phyloP scores from a whole-genome alignment of 35 echinoderm and acorn worm species.

The Acanthaster planci region DNA sequence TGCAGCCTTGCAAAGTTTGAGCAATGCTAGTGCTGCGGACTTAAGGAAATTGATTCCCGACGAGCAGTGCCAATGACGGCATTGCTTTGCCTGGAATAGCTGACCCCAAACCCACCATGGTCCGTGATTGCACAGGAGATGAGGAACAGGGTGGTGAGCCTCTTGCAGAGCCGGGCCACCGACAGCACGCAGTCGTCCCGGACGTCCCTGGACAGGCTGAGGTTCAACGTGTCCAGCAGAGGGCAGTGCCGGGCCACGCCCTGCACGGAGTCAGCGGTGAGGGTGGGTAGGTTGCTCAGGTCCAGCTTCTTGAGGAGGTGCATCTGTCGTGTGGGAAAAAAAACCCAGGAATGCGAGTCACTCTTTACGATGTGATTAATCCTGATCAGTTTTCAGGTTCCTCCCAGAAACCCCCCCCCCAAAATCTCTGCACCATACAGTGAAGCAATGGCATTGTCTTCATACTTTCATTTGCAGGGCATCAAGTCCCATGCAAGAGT shows the following conservation, averaged over 20 bases:
- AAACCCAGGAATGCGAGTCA: background rate
- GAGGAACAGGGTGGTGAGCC: conserved; percentile 39
- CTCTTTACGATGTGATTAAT: background rate
- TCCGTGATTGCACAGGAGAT: conserved; percentile 51
- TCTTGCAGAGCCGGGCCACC: conserved; percentile 38
- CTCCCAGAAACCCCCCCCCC: too few species aligned
- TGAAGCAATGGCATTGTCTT: too few species aligned
- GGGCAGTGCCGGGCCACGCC: conserved; percentile 13
- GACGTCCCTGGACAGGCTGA: conserved; percentile 41
- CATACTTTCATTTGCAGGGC: too few species aligned
- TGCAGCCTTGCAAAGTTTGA: too few species aligned
- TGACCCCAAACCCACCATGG: conserved; percentile 54
- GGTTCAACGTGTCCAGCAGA: conserved; percentile 37
- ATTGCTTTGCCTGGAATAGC: too few species aligned
- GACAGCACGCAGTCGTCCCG: conserved; percentile 39
- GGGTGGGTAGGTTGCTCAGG: conserved; percentile 35
- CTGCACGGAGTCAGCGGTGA: conserved; percentile 30
- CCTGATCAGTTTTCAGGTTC: too few species aligned
- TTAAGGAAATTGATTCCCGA: too few species aligned
- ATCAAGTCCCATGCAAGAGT: too few species aligned
- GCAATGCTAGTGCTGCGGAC: too few species aligned
- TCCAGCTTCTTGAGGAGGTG: conserved; percentile 42
- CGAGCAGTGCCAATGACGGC: too few species aligned
- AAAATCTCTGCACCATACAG: too few species aligned
- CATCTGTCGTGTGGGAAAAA: conserved; percentile 20